Conservation (phyloP, 2,888 invertebrate genomes). For the Andrena dorsata region DNA sequence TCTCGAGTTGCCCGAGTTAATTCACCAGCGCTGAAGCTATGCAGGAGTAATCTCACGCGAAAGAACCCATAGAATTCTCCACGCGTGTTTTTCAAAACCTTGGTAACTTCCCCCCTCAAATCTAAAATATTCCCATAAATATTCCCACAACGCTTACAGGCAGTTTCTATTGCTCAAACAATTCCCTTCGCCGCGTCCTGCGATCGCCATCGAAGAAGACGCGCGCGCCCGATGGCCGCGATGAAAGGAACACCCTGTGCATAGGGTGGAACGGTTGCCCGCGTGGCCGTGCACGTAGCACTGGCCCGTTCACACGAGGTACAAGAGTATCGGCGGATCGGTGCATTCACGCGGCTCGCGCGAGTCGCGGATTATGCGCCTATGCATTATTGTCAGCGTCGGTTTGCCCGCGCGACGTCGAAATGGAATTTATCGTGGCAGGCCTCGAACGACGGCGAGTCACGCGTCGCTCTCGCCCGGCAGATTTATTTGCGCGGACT, state of each 20-base stretch:
- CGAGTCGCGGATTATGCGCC: constrained; percentile 67
- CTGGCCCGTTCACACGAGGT: constrained; percentile 43
- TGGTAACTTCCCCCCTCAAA: too few species aligned
- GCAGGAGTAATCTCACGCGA: too few species aligned
- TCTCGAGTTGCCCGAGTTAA: too few species aligned
- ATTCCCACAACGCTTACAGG: too few species aligned
- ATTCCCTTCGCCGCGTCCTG: not conserved
- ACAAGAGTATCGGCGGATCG: constrained; percentile 39
- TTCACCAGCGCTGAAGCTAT: too few species aligned
- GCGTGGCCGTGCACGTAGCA: constrained; percentile 3
- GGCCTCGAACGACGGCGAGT: constrained; percentile 43
- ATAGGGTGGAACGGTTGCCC: not conserved
- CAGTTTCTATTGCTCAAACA: too few species aligned
- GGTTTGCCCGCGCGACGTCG: constrained; percentile 55
- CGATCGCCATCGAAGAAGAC: not conserved
- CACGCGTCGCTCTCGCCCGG: constrained; percentile 35
- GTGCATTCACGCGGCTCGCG: constrained; percentile 53
- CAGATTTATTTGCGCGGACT: constrained; percentile 47
- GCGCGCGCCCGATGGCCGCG: not conserved
- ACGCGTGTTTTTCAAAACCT: too few species aligned
- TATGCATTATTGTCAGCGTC: constrained; percentile 74
- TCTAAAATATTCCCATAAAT: too few species aligned
- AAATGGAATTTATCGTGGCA: constrained; percentile 65
- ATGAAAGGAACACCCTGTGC: not conserved
- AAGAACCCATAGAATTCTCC: too few species aligned